Evolutionary conservation across 1,140 invertebrate genomes (phyloP).

Genomic region (Drosophila micromelanica): DNA sequence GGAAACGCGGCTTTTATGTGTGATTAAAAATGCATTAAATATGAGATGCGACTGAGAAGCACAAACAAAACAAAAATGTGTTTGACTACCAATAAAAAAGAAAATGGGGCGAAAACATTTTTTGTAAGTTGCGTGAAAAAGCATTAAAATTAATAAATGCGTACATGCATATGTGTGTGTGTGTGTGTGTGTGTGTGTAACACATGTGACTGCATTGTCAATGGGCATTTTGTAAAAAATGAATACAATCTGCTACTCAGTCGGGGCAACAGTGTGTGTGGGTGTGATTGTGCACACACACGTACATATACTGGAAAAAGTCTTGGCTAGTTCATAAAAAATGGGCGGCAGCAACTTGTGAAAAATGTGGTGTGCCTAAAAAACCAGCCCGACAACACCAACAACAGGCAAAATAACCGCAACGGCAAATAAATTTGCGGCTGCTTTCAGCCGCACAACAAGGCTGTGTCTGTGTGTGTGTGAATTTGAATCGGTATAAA

Average conservation of each 20-base stretch:
- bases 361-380: conserved; percentile 58
- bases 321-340: conserved; percentile 74
- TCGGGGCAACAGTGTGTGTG: background rate
- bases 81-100: conserved; percentile 38
- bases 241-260: conserved; percentile 41
- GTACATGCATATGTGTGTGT: conserved; percentile 22
- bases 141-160: conserved; percentile 80
- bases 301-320: conserved; percentile 17
- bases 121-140: conserved; percentile 57
- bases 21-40: conserved; percentile 81
- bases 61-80: conserved; percentile 21
- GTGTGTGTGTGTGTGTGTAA: conserved; percentile 14
- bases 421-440: conserved; percentile 80
- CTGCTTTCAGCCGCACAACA: conserved; percentile 13
- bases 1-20: conserved; percentile 51
- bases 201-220: conserved; percentile 51
- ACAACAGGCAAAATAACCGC: conserved; percentile 68
- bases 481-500: conserved; percentile 52
- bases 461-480: conserved; percentile 9
- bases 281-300: background rate
- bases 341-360: conserved; percentile 61
- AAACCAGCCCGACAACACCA: conserved; percentile 38
- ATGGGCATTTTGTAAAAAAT: conserved; percentile 60
- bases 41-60: conserved; percentile 31
- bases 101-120: conserved; percentile 22